Conservation (phyloP, 2,888 invertebrate species). For the Cacoxenus indagator region DNA sequence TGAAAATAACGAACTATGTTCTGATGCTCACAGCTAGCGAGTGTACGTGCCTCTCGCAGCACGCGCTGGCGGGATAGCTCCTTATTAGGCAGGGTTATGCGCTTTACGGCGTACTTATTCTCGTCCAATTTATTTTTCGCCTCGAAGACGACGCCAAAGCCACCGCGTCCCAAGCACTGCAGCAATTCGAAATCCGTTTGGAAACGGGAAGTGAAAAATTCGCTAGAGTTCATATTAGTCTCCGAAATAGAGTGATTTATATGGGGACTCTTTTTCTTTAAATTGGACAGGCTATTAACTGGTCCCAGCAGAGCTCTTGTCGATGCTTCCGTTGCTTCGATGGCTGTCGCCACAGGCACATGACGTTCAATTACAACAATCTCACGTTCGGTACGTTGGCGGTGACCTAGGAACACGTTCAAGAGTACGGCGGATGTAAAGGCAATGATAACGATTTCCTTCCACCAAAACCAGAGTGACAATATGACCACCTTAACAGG, state of each 20-base stretch:
- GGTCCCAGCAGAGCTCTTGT: slow-evolving; percentile 59
- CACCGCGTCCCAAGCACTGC: slow-evolving; percentile 87
- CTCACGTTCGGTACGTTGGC: slow-evolving; percentile 62
- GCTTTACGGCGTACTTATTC: slow-evolving; percentile 93
- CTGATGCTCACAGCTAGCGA: slow-evolving; percentile 94
- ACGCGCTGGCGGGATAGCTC: slow-evolving; percentile 88
- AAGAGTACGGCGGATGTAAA: slow-evolving; percentile 80
- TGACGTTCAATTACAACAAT: slow-evolving; percentile 70
- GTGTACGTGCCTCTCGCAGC: slow-evolving; percentile 92
- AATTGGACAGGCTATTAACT: slow-evolving; percentile 35
- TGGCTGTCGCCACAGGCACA: slow-evolving; percentile 68
- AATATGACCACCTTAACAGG: slow-evolving; percentile 80
- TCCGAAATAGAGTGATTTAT: slow-evolving; percentile 57
- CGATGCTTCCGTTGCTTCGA: slow-evolving; percentile 68
- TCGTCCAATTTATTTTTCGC: slow-evolving; percentile 95
- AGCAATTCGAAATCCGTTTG: slow-evolving; percentile 87
- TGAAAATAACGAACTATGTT: slow-evolving; percentile 91
- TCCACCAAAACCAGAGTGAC: slow-evolving; percentile 88
- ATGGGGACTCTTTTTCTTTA: slow-evolving; percentile 26
- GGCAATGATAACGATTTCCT: slow-evolving; percentile 83
- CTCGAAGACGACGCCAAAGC: slow-evolving; percentile 97
- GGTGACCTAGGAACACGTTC: slow-evolving; percentile 77
- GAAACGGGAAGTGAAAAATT: slow-evolving; percentile 76
- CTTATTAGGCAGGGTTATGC: slow-evolving; percentile 89
- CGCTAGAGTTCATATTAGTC: slow-evolving; percentile 56